phyloP scores from a whole-genome alignment of 1,140 invertebrate genomes.

The Pseudomyrmex cubaensis region DNA sequence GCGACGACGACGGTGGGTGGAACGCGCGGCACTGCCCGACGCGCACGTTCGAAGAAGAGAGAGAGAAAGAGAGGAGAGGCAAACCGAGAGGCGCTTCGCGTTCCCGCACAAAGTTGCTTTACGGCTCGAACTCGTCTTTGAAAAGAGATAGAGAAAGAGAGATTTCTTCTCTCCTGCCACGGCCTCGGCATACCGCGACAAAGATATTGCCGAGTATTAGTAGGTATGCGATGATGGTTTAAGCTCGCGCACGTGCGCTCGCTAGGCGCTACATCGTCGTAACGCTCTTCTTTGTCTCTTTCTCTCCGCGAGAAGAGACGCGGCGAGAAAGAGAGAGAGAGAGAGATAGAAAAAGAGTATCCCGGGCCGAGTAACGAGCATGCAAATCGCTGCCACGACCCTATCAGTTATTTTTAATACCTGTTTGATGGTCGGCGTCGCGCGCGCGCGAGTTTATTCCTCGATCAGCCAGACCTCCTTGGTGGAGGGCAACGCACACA shows the following conservation, averaged over 20 bases:
- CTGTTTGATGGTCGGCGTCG: constrained; percentile 61
- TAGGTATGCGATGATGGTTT: constrained; percentile 67
- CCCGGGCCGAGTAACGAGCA: constrained; percentile 65
- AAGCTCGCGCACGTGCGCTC: constrained; percentile 27
- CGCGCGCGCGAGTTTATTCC: constrained; percentile 63
- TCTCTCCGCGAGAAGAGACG: background rate
- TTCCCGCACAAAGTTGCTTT: constrained; percentile 59
- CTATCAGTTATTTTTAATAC: constrained; percentile 74
- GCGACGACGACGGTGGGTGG: constrained; percentile 66
- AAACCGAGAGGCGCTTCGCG: constrained; percentile 3
- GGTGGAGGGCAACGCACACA: background rate
- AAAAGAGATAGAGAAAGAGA: background rate
- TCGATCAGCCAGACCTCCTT: constrained; percentile 46
- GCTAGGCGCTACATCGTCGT: background rate
- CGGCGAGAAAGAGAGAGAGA: background rate
- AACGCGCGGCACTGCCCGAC: constrained; percentile 36
- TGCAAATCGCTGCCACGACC: constrained; percentile 70
- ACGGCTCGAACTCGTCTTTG: constrained; percentile 33
- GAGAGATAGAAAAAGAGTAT: background rate
- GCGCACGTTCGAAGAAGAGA: constrained; percentile 14
- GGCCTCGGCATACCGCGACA: constrained; percentile 57
- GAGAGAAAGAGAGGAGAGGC: constrained; percentile 1
- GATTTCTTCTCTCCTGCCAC: constrained; percentile 1
- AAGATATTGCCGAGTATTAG: constrained; percentile 69
- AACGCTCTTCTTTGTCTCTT: constrained; percentile 2